phyloP scores from a whole-genome alignment of 2,888 invertebrate genomes.

The Ichneumoninae sp. region DNA sequence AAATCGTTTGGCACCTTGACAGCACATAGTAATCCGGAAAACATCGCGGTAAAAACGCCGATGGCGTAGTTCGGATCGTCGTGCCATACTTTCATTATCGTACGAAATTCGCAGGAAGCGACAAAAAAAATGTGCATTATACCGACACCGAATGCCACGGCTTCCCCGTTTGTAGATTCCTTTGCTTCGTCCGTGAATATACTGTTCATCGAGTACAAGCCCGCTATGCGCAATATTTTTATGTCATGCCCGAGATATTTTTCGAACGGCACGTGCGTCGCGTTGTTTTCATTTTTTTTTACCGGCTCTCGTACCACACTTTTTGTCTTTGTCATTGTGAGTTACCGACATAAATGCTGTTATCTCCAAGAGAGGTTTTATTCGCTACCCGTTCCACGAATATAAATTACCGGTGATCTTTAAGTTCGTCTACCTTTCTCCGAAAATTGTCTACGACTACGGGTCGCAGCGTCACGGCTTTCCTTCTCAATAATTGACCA shows the following conservation, averaged over 20 bases:
- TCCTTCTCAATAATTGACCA: conserved; percentile 52
- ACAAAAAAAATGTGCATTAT: conserved; percentile 63
- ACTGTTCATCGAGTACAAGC: conserved; percentile 57
- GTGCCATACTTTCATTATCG: conserved; percentile 43
- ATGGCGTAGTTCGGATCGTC: conserved; percentile 62
- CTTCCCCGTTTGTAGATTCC: conserved; percentile 46
- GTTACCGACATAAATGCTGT: not conserved
- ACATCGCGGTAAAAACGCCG: conserved; percentile 62
- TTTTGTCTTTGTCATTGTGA: not conserved
- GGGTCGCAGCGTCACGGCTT: not conserved
- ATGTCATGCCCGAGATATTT: conserved; percentile 49
- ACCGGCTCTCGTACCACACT: not conserved
- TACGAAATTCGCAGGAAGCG: conserved; percentile 56
- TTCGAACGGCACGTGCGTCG: conserved; percentile 21
- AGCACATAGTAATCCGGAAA: conserved; percentile 62
- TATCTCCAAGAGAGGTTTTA: not conserved
- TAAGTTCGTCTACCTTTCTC: not conserved
- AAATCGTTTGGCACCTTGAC: conserved; percentile 47
- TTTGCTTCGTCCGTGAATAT: conserved; percentile 44
- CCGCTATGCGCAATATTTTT: conserved; percentile 49
- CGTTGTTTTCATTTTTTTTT: not conserved
- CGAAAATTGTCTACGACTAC: conserved; percentile 21
- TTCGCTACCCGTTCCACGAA: not conserved
- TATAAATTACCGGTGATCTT: conserved; percentile 29
- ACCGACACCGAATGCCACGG: conserved; percentile 43